Percentiles rank a stretch among this genome's conserved stretches.
These are phyloP conservation scores for Andrena minutula DNA, from an alignment of 2,888 invertebrate genomes.

Conservation along the genomic window DNA sequence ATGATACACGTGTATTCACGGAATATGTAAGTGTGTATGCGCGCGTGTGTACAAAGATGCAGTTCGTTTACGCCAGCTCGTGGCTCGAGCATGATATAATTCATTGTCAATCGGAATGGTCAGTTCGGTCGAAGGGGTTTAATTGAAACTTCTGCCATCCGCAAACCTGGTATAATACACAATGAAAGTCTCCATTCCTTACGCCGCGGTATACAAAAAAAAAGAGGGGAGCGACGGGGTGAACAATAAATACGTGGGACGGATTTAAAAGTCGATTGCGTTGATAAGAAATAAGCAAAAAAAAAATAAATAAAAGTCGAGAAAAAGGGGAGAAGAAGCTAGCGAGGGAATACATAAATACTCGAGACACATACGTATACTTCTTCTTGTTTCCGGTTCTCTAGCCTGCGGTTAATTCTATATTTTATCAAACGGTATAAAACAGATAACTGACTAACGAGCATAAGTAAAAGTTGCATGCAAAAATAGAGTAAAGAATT, in stretches of 20 bases:
- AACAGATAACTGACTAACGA: constrained; percentile 50
- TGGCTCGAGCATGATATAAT: constrained; percentile 55
- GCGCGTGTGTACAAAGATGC: constrained; percentile 44
- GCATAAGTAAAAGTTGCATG: constrained; percentile 63
- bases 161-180: constrained; percentile 13
- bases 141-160: constrained; percentile 29
- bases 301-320: constrained; percentile 17
- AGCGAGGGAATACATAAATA: constrained; percentile 41
- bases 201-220: constrained; percentile 13
- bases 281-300: constrained; percentile 15
- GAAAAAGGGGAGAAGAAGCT: constrained; percentile 10
- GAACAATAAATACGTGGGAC: background rate
- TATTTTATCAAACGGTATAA: constrained; percentile 60
- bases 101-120: constrained; percentile 4
- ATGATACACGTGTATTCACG: constrained; percentile 24
- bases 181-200: constrained; percentile 48
- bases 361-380: constrained; percentile 41
- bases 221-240: background rate
- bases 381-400: constrained; percentile 67
- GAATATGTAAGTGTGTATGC: constrained; percentile 42
- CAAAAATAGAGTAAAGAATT: constrained; percentile 55
- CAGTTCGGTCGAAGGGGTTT: constrained; percentile 5
- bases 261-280: constrained; percentile 6
- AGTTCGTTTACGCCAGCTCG: constrained; percentile 57
- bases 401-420: constrained; percentile 60